These are phyloP conservation scores for Drosophila kikkawai DNA, from an alignment of 1,140 invertebrate species.

Conservation along the genomic window DNA sequence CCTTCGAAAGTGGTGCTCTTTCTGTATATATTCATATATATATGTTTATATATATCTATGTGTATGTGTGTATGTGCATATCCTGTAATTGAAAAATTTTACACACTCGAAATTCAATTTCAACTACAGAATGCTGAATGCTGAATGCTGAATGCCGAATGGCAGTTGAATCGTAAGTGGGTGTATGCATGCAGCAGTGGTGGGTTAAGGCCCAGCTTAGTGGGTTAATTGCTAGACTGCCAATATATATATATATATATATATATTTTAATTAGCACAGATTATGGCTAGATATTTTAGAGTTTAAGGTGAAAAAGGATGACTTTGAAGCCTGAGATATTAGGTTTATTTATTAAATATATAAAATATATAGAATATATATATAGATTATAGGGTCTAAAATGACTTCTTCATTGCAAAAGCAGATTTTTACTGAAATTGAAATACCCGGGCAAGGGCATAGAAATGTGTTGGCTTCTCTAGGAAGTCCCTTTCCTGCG, in stretches of 20 bases:
- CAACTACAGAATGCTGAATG: constrained; percentile 32
- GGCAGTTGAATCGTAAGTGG: constrained; percentile 27
- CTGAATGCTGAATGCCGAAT: not conserved
- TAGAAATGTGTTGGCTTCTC: not conserved
- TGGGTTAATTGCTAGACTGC: constrained; percentile 34
- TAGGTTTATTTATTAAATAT: not conserved
- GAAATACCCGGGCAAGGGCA: too few relatives aligned
- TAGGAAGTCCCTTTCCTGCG: too few relatives aligned
- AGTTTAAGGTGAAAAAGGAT: not conserved
- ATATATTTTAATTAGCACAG: constrained; percentile 35
- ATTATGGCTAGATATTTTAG: not conserved
- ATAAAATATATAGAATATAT: too few relatives aligned
- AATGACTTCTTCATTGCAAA: too few relatives aligned
- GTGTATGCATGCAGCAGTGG: not conserved
- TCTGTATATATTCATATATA: not conserved
- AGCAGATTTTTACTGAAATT: too few relatives aligned
- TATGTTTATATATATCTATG: not conserved
- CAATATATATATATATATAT: not conserved
- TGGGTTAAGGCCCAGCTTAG: constrained; percentile 24
- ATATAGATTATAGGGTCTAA: too few relatives aligned
- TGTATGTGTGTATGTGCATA: constrained; percentile 31
- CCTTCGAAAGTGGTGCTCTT: constrained; percentile 48
- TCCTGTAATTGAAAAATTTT: constrained; percentile 83
- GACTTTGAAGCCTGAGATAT: not conserved
- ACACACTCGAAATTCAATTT: constrained; percentile 82